Evolutionary conservation across 2,113 vertebrate genomes (phyloP), one percentile per base, ranked within the genome.

Genomic region (Syrmaticus mikado): DNA sequence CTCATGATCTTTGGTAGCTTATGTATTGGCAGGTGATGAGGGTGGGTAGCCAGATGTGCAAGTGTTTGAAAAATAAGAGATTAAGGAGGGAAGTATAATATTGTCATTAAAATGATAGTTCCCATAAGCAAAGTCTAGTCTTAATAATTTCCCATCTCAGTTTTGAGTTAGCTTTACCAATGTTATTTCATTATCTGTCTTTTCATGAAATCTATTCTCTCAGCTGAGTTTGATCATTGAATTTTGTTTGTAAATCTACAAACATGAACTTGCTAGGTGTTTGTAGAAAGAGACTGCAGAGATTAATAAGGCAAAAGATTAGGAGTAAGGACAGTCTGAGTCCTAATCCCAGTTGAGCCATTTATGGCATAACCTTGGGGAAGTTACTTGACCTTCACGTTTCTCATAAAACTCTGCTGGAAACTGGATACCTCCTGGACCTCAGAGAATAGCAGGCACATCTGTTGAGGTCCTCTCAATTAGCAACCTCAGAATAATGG

Each of bases 341-440:
- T 79, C 76, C 62, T 94, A 96, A 95, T 96, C 93, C 94, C 94
- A 92, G 5, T 2, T 96, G 95, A 94, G 93, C 90, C 86, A 96
- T 83, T 97, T 97, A 97, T 0, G 6, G 45, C 81, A 30, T 88
- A 95, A 95, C 93, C 91, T 96, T 94, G 91, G 84, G 77, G 84
- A 96, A 91, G 75, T 94, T 90, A 89, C 85, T 90, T 94, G 93
- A 97, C 94, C 94, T 96, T 95, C 67, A 65, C 25, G 50, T 94
- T 95, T 92, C 82, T 70, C 73, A 88, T 76, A 62, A 85, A 94
- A 93, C 55, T 94, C 66, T 68, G 36, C 79, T 91, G 89, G 84
- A 96, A 95, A 95, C 19, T 80, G 55, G 93, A 94, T 80, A 86
- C 86, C 92, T 93, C 86, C 88, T 93, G 88, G 81, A 89, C 91